A percentile compares a stretch with the other conserved stretches of the same genome.
These are phyloP conservation scores for Nomada fabriciana DNA, from an alignment of 2,888 invertebrate genomes.

Conservation along the genomic window DNA sequence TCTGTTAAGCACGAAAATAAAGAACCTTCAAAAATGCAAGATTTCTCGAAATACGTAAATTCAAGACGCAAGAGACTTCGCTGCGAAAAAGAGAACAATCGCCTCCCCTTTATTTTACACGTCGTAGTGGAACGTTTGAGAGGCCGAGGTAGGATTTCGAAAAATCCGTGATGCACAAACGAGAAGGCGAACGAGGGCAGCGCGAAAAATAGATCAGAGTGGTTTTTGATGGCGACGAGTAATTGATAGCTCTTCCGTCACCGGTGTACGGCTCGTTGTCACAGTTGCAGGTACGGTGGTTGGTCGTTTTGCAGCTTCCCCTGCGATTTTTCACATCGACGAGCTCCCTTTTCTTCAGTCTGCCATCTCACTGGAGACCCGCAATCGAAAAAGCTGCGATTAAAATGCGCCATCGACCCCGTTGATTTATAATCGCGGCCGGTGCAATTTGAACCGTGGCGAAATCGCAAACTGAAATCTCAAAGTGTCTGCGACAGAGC, in stretches of 20 bases:
- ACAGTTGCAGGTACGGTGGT: constrained; percentile 32
- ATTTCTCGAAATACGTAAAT: neutral
- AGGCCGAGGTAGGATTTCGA: neutral
- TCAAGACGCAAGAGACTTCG: neutral
- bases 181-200: constrained; percentile 71
- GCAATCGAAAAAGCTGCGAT: constrained; percentile 49
- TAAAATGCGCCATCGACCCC: constrained; percentile 37
- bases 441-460: constrained; percentile 25
- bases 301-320: constrained; percentile 49
- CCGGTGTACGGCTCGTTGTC: constrained; percentile 50
- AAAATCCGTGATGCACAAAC: constrained; percentile 53
- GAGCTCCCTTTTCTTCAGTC: constrained; percentile 36
- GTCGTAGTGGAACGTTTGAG: neutral
- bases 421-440: constrained; percentile 49
- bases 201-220: constrained; percentile 77
- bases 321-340: constrained; percentile 57
- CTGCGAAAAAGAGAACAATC: too few relatives aligned
- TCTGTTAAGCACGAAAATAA: neutral
- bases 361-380: constrained; percentile 11
- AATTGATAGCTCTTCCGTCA: constrained; percentile 76
- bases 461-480: constrained; percentile 5
- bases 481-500: neutral
- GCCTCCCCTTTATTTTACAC: neutral
- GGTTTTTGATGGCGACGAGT: constrained; percentile 69
- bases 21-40: neutral